These are phyloP conservation scores for Sinella curviseta DNA, from an alignment of 1,140 invertebrate species.

Conservation along the genomic window DNA sequence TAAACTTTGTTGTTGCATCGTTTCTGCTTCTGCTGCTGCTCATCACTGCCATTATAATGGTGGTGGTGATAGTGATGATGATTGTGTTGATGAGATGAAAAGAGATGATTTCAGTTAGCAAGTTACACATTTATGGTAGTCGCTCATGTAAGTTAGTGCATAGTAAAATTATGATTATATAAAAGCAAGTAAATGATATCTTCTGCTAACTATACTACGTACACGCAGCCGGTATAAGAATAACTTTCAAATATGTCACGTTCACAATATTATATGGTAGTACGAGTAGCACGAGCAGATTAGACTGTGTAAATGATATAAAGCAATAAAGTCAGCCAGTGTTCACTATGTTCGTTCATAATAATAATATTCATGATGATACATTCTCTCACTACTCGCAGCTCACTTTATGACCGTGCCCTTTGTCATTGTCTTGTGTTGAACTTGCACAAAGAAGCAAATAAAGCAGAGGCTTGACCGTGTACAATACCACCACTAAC, in stretches of 20 bases:
- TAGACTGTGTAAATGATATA: not conserved
- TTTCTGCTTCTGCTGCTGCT: not conserved
- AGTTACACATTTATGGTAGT: not conserved
- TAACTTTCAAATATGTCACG: no score
- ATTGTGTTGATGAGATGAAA: conserved; percentile 20
- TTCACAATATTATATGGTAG: no score
- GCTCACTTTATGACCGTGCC: conserved; percentile 17
- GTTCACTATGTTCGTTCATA: not conserved
- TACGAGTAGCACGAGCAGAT: not conserved
- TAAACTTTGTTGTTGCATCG: not conserved
- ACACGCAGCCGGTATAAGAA: not conserved
- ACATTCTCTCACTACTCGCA: not conserved
- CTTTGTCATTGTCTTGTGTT: conserved; percentile 17
- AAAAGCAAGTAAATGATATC: no score
- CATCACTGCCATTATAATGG: not conserved
- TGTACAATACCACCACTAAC: not conserved
- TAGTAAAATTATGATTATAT: not conserved
- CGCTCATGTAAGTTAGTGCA: not conserved
- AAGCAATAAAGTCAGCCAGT: not conserved
- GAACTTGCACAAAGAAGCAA: not conserved
- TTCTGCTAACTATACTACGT: not conserved
- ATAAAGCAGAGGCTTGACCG: not conserved
- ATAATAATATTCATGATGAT: not conserved
- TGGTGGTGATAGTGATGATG: conserved; percentile 9
- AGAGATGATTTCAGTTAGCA: not conserved